Evolutionary conservation across 2,888 invertebrate species (phyloP).

Genomic region (Chrysomela aeneicollis): DNA sequence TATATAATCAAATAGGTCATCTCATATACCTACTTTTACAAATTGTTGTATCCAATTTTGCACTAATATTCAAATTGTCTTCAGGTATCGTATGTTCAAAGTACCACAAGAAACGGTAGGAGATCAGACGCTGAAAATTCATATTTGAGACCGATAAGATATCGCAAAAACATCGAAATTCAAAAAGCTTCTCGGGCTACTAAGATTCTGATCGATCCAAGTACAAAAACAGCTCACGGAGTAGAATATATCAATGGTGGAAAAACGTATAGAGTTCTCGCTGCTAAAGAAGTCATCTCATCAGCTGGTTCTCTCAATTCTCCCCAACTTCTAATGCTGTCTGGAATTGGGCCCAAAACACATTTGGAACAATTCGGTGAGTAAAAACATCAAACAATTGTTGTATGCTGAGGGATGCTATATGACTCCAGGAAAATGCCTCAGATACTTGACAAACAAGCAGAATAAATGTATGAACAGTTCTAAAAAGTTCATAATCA

Average conservation of each 20-base stretch:
- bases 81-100: conserved; percentile 65
- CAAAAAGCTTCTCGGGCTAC: background rate
- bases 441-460: too few species aligned
- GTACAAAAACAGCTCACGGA: background rate
- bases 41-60: too few species aligned
- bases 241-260: background rate
- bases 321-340: conserved; percentile 1
- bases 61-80: too few species aligned
- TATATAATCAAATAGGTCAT: too few species aligned
- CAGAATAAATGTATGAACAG: too few species aligned
- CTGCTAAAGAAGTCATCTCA: background rate
- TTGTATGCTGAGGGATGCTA: too few species aligned
- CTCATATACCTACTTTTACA: too few species aligned
- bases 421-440: too few species aligned
- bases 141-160: conserved; percentile 68
- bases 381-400: too few species aligned
- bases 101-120: conserved; percentile 66
- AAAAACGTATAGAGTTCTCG: background rate
- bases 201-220: background rate
- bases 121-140: conserved; percentile 73
- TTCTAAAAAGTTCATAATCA: too few species aligned
- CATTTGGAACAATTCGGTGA: background rate
- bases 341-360: conserved; percentile 3
- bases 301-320: conserved; percentile 1
- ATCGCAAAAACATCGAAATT: conserved; percentile 72